A percentile compares a stretch with the other conserved stretches of the same genome.
Conservation (phyloP, 1,140 invertebrate genomes). For the Philaenus spumarius region DNA sequence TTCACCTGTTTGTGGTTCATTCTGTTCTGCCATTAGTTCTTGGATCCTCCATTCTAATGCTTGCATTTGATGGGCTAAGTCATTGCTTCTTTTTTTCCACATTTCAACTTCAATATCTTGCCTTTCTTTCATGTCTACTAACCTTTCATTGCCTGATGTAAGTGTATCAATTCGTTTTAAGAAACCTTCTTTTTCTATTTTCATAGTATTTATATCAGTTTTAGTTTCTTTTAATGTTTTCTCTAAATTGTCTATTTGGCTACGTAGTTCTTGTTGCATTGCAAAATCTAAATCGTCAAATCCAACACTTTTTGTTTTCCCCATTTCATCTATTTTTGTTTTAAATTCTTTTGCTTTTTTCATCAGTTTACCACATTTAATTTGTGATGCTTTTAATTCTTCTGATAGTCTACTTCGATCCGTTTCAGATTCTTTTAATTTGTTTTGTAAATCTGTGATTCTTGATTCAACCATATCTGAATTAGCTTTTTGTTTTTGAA, state of each 20-base stretch:
- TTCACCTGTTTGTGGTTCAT: slow-evolving; percentile 3
- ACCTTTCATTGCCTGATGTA: slow-evolving; percentile 65
- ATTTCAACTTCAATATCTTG: slow-evolving; percentile 61
- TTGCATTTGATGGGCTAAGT: slow-evolving; percentile 47
- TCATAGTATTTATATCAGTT: slow-evolving; percentile 49
- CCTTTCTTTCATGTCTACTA: slow-evolving; percentile 70
- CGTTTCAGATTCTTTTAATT: slow-evolving; percentile 43
- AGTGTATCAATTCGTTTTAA: slow-evolving; percentile 65
- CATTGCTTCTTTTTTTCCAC: slow-evolving; percentile 53
- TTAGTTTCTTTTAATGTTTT: slow-evolving; percentile 51
- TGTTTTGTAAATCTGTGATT: slow-evolving; percentile 42
- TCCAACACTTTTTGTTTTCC: slow-evolving; percentile 43
- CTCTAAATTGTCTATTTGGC: slow-evolving; percentile 56
- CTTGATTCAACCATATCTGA: slow-evolving; percentile 27
- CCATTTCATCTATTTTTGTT: slow-evolving; percentile 50
- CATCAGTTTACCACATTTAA: slow-evolving; percentile 59
- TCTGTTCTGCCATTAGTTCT: slow-evolving; percentile 48
- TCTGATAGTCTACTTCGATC: slow-evolving; percentile 44
- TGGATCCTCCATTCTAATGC: slow-evolving; percentile 37
- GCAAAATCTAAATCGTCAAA: slow-evolving; percentile 60
- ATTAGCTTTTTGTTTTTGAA: slow-evolving; percentile 23
- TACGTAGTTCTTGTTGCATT: slow-evolving; percentile 66
- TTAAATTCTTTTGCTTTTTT: slow-evolving; percentile 72
- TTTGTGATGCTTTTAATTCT: slow-evolving; percentile 51
- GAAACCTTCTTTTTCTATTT: slow-evolving; percentile 56